Evolutionary conservation across 2,888 invertebrate genomes (phyloP), one percentile per base, ranked within the genome.

Genomic region (Papilio demoleus): DNA sequence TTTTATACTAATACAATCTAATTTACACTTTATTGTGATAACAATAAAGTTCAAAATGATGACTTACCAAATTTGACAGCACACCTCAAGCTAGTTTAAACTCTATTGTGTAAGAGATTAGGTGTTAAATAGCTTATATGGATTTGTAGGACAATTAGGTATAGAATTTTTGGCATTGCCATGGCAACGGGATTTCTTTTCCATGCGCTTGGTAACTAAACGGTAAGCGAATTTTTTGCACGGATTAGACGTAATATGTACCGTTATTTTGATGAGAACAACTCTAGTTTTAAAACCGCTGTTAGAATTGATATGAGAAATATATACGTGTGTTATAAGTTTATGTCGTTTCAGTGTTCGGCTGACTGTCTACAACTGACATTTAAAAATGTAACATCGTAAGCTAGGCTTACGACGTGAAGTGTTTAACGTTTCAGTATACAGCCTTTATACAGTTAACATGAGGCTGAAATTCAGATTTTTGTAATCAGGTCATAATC

Each of bases 181-280:
- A 67, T 67, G 67, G 67, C 31, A 67, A 67, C 67, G 11, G 36
- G 38, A 38, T 67, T 59, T 65, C 60, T 38, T 34, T 38, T 22
- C 38, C 11, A 45, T 17, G 27, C 24, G 24, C 53, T 27, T 24
- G 5, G 53, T 53, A 53, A 61, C 61, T 9, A 19, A 60, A 60
- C 60, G 36, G 31, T 24, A n/a, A 4, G 42, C 27, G 27, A 27
- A 27, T 47, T 47, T 45, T 42, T 42, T 17, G 47, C 45, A 42
- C 45, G 22, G 31, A 14, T 64, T 38, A 42, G 24, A 31, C 27
- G 31, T 27, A 45, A 27, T 31, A 45, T 45, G 27, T 34, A 62
- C 17, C 31, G 27, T 53, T 53, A 27, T 8, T 24, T 53, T 53
- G 53, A 24, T 50, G 50, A 27, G 24, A 53, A 27, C 53, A 47